Evolutionary conservation across 2,888 invertebrate genomes (phyloP), one percentile per base, ranked within the genome.

Genomic region (Lasioglossum villosulum): DNA sequence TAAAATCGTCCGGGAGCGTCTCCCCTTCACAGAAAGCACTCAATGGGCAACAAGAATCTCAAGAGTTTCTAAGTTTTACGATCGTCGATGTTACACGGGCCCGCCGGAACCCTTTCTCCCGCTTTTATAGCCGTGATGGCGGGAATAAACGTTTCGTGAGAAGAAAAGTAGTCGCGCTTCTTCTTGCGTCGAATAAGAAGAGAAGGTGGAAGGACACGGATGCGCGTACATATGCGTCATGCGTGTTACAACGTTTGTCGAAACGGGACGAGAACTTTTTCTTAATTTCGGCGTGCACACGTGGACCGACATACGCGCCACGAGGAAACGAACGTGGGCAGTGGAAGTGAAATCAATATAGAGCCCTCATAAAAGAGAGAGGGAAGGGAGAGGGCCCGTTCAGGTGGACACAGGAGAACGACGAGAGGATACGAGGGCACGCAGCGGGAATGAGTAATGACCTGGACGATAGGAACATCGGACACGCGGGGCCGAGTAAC

Each of bases 401-500:
- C 63, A 30, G 63, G 30, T 63, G 63, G 30, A 63, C 63, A 63
- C 30, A 63, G 34, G 16, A 14, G 63, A 34, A 68, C 68, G 68
- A 37, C 68, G 4, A 34, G 68, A 68, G 68, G 68, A 83, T 81
- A 86, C 79, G 72, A 80, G 82, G 78, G 78, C 86, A 83, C 75
- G 63, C 30, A 63, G 78, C 63, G 75, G 78, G 73, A 72, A 72
- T 72, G 71, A 89, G 56, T 86, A 86, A 89, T 85, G 86, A 83
- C 73, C 80, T 75, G 84, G 78, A 48, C 84, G 89, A 89, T 86
- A 87, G 81, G 78, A 80, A 88, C 82, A 80, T 86, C 75, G 83
- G 70, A 80, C 82, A 80, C 82, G 78, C 79, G 70, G 73, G 73
- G 72, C 72, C 52, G 73, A 75, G 86, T 87, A 88, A 90, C 86